Evolutionary conservation across 2,113 vertebrate species (phyloP).

Genomic region (Odocoileus virginianus): DNA sequence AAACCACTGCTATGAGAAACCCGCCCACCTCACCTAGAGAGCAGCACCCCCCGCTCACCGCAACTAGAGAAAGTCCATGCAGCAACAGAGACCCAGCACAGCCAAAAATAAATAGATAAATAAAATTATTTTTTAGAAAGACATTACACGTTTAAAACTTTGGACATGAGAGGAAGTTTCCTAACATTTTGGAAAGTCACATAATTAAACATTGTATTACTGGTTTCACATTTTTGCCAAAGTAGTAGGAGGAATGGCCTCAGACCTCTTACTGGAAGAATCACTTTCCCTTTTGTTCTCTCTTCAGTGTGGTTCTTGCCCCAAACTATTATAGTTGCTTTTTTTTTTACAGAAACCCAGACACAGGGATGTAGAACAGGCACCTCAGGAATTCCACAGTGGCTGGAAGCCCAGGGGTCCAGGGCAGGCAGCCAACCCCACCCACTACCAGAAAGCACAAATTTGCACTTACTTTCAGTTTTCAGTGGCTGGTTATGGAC

Average conservation of each 20-base stretch:
- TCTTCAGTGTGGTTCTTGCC: neutral
- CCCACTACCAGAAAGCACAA: neutral
- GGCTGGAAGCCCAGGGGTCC: neutral
- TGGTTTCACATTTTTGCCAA: neutral
- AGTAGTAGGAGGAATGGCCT: neutral
- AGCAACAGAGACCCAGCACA: neutral
- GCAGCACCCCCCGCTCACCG: neutral
- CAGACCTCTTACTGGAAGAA: neutral
- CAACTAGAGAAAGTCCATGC: neutral
- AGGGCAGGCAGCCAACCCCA: neutral
- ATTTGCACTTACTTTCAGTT: neutral
- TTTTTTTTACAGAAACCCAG: neutral
- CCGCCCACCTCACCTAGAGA: neutral
- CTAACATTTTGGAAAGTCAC: neutral
- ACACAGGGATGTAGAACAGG: neutral
- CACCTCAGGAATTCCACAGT: neutral
- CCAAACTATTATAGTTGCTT: neutral
- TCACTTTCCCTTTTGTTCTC: neutral
- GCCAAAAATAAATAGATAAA: neutral
- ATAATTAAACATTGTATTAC: neutral
- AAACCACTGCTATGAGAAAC: neutral
- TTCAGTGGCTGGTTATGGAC: neutral
- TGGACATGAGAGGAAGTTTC: neutral
- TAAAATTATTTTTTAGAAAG: neutral
- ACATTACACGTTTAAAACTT: neutral